Base-by-base conservation (phyloP, 2,797 vertebrate genomes). In the Linurgus olivaceus region DNA sequence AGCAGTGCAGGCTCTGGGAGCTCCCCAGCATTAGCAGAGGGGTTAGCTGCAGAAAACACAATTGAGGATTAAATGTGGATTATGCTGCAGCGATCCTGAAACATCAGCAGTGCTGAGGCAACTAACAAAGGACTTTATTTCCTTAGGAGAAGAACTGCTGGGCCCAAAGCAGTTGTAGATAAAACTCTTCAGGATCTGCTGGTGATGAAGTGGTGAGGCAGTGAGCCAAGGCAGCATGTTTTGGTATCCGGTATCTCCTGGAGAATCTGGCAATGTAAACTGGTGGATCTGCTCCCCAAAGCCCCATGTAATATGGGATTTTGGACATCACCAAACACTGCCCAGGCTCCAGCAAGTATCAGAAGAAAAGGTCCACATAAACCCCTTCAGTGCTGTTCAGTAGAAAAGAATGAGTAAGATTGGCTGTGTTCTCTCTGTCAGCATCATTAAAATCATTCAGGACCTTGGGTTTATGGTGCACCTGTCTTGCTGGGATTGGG, bases 21-120 rank as follows among this genome's bases (percentile, higher is more conserved):
- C 54, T 83, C 51, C 75, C 66, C 0, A 0, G 75, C 29, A 5
- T 66, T n/a, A 85, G 45, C 50, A 44, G 65, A 79, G 63, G 63
- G 54, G 79, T 90, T 67, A 66, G 72, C 57, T 92, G 50, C 67
- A 92, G 81, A 66, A 95, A 88, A 91, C 17, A 71, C 83, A 86
- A 70, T 48, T 66, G 80, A 48, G 84, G 63, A 94, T 96, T 92
- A 93, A 71, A 76, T 23, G 50, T 80, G 66, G 72, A 86, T 95
- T 96, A 75, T 78, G 13, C 68, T 62, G 54, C 55, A 62, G 65
- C 0, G 1, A 85, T 55, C 59, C 81, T 75, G 74, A 68, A 89
- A 68, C 74, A 9, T 52, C 1, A 0, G 62, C 76, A 57, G 38
- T 17, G 35, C 71, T 63, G 94, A 88, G 68, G 38, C 31, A 48